phyloP scores from a whole-genome alignment of 2,888 invertebrate species.

The Drosophila meridiana region DNA sequence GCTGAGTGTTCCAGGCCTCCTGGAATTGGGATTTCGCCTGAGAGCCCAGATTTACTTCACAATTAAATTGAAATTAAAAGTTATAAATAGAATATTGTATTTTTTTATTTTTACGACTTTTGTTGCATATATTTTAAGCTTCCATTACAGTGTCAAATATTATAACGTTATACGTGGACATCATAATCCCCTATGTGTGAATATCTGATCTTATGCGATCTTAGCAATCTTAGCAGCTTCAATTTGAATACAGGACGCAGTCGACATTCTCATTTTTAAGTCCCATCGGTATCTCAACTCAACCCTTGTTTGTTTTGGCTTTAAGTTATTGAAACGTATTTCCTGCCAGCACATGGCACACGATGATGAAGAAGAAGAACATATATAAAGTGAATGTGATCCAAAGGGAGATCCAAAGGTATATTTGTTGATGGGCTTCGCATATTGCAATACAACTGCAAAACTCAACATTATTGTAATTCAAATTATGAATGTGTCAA shows the following conservation, averaged over 20 bases:
- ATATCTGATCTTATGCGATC: not conserved
- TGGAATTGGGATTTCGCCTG: not conserved
- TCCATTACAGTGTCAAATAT: constrained; percentile 5
- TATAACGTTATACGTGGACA: not conserved
- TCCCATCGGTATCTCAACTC: not conserved
- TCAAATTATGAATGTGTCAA: not conserved
- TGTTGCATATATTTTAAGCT: not conserved
- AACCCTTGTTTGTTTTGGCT: too few species aligned
- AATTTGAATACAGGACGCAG: not conserved
- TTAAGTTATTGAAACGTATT: too few species aligned
- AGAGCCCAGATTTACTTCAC: not conserved
- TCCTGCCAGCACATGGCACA: too few species aligned
- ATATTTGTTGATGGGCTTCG: not conserved
- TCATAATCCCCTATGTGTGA: not conserved
- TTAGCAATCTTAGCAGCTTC: too few species aligned
- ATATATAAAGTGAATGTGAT: not conserved
- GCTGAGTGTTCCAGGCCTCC: too few species aligned
- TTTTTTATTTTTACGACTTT: too few species aligned
- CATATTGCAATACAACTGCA: not conserved
- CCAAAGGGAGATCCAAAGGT: not conserved
- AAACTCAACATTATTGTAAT: not conserved
- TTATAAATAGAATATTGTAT: not conserved
- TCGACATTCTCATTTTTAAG: not conserved
- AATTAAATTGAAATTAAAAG: not conserved
- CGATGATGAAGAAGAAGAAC: not conserved